These are phyloP conservation scores for Atopsyche davidsoni DNA, from an alignment of 1,140 invertebrate species.

Conservation along the genomic window DNA sequence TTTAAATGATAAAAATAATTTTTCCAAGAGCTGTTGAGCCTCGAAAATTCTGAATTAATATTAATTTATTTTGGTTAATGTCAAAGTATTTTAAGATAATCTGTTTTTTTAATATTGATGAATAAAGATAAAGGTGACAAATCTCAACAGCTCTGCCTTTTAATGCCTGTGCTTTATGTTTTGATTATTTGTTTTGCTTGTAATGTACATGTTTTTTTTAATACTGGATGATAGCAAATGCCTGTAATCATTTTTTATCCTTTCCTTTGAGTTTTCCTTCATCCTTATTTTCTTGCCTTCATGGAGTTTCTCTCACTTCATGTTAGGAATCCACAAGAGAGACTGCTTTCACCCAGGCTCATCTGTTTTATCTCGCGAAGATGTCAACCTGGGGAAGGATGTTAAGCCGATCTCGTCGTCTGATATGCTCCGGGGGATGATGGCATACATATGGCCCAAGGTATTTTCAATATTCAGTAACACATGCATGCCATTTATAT, in stretches of 20 bases:
- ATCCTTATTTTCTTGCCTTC: conserved; percentile 20
- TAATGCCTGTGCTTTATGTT: conserved; percentile 3
- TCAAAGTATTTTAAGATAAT: no score
- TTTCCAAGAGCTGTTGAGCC: no score
- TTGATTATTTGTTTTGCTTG: conserved; percentile 6
- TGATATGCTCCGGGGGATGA: conserved; percentile 84
- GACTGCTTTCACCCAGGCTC: conserved; percentile 88
- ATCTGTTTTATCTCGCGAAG: conserved; percentile 61
- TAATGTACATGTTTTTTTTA: conserved; percentile 13
- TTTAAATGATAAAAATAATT: no score
- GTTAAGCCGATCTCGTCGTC: conserved; percentile 58
- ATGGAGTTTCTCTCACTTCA: conserved; percentile 35
- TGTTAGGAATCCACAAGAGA: conserved; percentile 58
- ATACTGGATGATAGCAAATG: conserved; percentile 26
- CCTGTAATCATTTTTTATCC: conserved; percentile 12
- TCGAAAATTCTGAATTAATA: no score
- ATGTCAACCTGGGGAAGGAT: conserved; percentile 50
- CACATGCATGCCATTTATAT: no score
- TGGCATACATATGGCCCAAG: conserved; percentile 94
- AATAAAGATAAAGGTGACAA: no score
- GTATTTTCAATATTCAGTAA: no score
- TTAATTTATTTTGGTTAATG: no score
- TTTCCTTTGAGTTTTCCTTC: background rate
- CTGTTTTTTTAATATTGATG: no score
- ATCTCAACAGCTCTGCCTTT: background rate